These are phyloP conservation scores for Bubo bubo DNA, from an alignment of 2,113 vertebrate genomes.

Conservation along the genomic window DNA sequence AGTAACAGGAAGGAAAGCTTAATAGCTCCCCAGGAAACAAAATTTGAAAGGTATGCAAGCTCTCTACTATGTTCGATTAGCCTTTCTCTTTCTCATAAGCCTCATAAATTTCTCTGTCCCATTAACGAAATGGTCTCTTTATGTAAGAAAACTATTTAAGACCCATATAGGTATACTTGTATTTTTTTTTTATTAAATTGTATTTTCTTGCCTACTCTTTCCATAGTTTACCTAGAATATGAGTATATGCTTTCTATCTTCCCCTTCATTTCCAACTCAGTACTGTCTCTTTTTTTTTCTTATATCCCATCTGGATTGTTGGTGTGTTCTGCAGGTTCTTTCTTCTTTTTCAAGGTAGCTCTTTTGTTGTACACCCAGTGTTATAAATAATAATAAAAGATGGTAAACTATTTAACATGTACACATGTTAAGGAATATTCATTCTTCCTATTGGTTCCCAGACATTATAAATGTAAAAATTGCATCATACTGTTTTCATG, in stretches of 20 bases:
- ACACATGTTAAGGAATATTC: not conserved
- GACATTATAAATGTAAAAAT: not conserved
- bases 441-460: not conserved
- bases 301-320: not conserved
- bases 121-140: not conserved
- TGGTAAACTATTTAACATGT: not conserved
- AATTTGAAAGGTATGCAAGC: constrained; percentile 9
- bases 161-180: not conserved
- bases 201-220: not conserved
- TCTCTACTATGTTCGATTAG: not conserved
- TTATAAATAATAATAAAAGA: not conserved
- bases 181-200: not conserved
- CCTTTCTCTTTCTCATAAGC: not conserved
- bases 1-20: constrained; percentile 5
- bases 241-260: not conserved
- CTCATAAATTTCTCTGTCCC: not conserved
- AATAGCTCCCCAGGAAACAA: constrained; percentile 21
- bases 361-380: not conserved
- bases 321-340: not conserved
- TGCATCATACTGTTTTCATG: not conserved
- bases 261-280: not conserved
- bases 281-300: not conserved
- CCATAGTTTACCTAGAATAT: not conserved
- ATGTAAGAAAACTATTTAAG: not conserved
- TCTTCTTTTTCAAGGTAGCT: not conserved